These are phyloP conservation scores for Notolabrus celidotus DNA, from an alignment of 2,797 vertebrate genomes.

Conservation along the genomic window DNA sequence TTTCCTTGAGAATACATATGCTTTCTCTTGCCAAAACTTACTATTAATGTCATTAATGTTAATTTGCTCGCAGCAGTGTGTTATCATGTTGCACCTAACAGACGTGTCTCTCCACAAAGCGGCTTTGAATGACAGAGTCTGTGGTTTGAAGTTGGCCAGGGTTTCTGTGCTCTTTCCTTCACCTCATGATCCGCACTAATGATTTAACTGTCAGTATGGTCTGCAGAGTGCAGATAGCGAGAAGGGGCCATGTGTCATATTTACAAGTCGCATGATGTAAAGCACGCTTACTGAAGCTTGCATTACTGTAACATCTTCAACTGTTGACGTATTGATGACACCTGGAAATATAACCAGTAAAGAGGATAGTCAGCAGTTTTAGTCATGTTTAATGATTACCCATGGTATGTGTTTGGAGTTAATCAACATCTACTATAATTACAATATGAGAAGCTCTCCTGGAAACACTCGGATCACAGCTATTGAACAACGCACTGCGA, in stretches of 20 bases:
- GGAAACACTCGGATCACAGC: too few species aligned
- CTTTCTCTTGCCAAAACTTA: slow-evolving; percentile 29
- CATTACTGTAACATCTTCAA: slow-evolving; percentile 19
- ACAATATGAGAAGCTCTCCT: not conserved
- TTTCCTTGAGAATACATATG: slow-evolving; percentile 6
- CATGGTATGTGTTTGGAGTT: not conserved
- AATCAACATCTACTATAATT: not conserved
- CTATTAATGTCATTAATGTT: slow-evolving; percentile 27
- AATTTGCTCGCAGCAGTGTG: slow-evolving; percentile 27
- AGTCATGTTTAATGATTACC: not conserved
- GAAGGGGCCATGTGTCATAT: slow-evolving; percentile 24
- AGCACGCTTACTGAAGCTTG: slow-evolving; percentile 27
- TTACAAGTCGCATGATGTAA: slow-evolving; percentile 9
- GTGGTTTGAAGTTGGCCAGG: slow-evolving; percentile 52
- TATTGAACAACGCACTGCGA: too few species aligned
- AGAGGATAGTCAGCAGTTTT: not conserved
- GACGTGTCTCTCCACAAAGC: slow-evolving; percentile 18
- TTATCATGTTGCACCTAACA: slow-evolving; percentile 28
- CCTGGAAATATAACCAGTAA: not conserved
- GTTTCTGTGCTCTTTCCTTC: slow-evolving; percentile 40
- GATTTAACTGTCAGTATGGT: slow-evolving; percentile 36
- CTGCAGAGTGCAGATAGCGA: slow-evolving; percentile 28
- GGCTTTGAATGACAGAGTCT: slow-evolving; percentile 30
- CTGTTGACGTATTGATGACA: slow-evolving; percentile 20
- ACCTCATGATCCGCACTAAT: slow-evolving; percentile 54